These are phyloP conservation scores for Seriola dumerili DNA, from an alignment of 2,113 vertebrate genomes.

Conservation along the genomic window DNA sequence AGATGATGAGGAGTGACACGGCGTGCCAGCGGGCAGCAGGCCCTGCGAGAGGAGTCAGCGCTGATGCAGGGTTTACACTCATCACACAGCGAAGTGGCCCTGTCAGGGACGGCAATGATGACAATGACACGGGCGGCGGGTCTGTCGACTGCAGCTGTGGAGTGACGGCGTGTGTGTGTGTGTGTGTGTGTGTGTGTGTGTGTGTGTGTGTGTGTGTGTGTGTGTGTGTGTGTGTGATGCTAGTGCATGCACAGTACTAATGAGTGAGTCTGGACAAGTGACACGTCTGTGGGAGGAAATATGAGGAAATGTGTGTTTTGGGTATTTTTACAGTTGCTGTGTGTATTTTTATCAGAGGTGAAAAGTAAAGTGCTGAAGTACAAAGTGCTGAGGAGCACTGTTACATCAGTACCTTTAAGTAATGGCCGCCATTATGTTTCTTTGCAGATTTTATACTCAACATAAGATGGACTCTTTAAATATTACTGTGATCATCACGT, in stretches of 20 bases:
- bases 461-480: not conserved
- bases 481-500: not conserved
- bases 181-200: constrained; percentile 36
- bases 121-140: constrained; percentile 28
- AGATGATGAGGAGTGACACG: constrained; percentile 61
- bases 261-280: constrained; percentile 18
- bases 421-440: not conserved
- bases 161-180: constrained; percentile 10
- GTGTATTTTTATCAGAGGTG: not conserved
- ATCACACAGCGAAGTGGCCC: constrained; percentile 56
- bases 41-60: constrained; percentile 39
- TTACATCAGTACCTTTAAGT: not conserved
- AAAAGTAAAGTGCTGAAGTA: not conserved
- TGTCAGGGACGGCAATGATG: constrained; percentile 45
- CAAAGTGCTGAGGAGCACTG: not conserved
- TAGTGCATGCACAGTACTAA: constrained; percentile 32
- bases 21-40: constrained; percentile 30
- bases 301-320: not conserved
- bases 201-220: constrained; percentile 22
- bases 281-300: constrained; percentile 18
- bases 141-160: constrained; percentile 24
- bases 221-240: constrained; percentile 32
- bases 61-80: constrained; percentile 69
- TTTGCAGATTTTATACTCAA: not conserved
- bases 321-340: not conserved